Percentiles rank a stretch among this genome's conserved stretches.
Evolutionary conservation across 2,888 invertebrate genomes (phyloP).

Genomic region (Scotopteryx bipunctaria): DNA sequence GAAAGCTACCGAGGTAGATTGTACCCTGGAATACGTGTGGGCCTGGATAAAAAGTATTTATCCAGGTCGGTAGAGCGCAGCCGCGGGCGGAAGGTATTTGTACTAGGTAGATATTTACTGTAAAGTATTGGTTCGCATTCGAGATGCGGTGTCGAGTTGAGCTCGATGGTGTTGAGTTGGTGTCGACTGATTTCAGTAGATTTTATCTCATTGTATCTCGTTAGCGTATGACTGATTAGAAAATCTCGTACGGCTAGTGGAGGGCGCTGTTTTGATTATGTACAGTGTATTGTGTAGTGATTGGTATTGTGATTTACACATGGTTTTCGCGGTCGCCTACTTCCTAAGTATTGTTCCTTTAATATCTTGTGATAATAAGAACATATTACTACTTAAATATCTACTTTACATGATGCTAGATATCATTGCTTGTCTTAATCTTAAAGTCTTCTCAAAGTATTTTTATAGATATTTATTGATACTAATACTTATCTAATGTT

Average conservation of each 20-base stretch:
- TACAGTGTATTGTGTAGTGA: neutral
- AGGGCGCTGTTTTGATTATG: neutral
- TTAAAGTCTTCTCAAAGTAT: conserved; percentile 34
- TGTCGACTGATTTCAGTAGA: conserved; percentile 21
- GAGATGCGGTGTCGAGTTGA: conserved; percentile 10
- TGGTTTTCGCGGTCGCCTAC: conserved; percentile 8
- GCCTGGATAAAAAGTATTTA: too few relatives aligned
- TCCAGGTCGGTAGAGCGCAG: neutral
- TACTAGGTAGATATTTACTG: too few relatives aligned
- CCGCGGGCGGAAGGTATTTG: too few relatives aligned
- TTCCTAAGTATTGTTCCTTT: conserved; percentile 36
- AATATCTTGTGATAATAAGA: conserved; percentile 20
- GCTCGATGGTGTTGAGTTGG: conserved; percentile 20
- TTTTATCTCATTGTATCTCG: conserved; percentile 7
- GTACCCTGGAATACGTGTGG: too few relatives aligned
- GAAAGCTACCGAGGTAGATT: too few relatives aligned
- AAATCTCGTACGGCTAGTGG: conserved; percentile 15
- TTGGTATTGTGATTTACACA: conserved; percentile 3
- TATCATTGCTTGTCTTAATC: conserved; percentile 28
- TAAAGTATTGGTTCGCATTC: neutral
- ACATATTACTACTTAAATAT: conserved; percentile 15
- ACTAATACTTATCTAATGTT: conserved; percentile 23
- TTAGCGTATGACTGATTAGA: conserved; percentile 27
- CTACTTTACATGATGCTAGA: conserved; percentile 19
- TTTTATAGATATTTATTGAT: conserved; percentile 39